Percentiles rank a stretch among this genome's conserved stretches.
Conservation (phyloP, 2,113 vertebrate species). For the Amphiprion ocellaris region DNA sequence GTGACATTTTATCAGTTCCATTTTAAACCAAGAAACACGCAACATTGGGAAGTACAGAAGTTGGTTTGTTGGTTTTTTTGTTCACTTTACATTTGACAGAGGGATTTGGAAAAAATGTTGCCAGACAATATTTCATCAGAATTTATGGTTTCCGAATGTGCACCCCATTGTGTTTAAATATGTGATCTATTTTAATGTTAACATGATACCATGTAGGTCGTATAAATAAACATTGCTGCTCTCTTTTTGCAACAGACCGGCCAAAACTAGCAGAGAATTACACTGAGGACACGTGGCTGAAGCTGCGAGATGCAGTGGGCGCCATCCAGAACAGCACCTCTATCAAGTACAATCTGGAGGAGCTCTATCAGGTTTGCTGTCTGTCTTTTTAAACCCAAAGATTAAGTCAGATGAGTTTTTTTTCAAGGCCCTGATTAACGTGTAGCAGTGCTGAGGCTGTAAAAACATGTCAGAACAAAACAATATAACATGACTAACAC, state of each 20-base stretch:
- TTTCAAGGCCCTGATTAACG: neutral
- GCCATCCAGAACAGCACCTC: slow-evolving; percentile 99
- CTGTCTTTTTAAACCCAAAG: neutral
- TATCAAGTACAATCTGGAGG: slow-evolving; percentile 98
- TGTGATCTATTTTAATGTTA: neutral
- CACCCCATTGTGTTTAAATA: neutral
- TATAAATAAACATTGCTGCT: slow-evolving; percentile 3
- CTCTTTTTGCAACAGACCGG: slow-evolving; percentile 87
- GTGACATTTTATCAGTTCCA: no score
- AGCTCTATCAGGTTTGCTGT: slow-evolving; percentile 94
- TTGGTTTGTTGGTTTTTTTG: no score
- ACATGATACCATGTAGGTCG: neutral
- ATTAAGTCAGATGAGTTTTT: neutral
- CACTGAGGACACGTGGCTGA: slow-evolving; percentile 98
- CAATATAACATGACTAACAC: neutral
- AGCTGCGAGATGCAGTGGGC: slow-evolving; percentile 96
- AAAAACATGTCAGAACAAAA: slow-evolving; percentile 1
- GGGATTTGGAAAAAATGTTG: no score
- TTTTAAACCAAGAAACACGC: no score
- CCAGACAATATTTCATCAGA: no score
- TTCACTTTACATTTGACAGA: no score
- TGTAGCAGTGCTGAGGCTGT: neutral
- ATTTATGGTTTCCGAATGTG: neutral
- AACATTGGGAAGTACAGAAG: no score
- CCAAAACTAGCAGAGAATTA: slow-evolving; percentile 99